Evolutionary conservation across 2,888 invertebrate genomes (phyloP).

Genomic region (Ethmia dodecea): DNA sequence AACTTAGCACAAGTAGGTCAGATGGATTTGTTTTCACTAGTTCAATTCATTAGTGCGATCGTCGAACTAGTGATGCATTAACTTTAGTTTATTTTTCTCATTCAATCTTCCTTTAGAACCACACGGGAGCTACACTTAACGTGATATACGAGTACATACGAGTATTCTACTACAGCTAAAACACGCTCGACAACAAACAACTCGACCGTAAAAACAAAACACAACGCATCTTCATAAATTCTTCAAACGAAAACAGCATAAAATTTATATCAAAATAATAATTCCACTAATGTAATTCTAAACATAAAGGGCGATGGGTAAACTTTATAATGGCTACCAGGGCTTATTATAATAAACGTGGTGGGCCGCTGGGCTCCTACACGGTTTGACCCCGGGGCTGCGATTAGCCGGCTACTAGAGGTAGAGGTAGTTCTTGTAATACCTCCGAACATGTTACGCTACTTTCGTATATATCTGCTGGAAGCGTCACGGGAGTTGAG

Average conservation of each 20-base stretch:
- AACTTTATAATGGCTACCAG: conserved; percentile 55
- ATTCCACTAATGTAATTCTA: background rate
- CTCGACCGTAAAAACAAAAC: no score
- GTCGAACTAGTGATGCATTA: no score
- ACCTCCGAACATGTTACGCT: conserved; percentile 39
- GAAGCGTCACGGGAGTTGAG: conserved; percentile 18
- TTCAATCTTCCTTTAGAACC: no score
- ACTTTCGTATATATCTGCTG: conserved; percentile 21
- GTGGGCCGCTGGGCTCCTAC: conserved; percentile 56
- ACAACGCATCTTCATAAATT: no score
- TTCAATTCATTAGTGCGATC: no score
- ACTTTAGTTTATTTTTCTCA: no score
- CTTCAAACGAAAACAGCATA: background rate
- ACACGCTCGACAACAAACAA: no score
- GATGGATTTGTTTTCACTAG: no score
- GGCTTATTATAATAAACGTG: conserved; percentile 74
- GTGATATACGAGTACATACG: no score
- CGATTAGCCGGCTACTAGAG: conserved; percentile 66
- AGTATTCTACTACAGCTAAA: no score
- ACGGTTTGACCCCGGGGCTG: conserved; percentile 66
- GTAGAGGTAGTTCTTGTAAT: conserved; percentile 41
- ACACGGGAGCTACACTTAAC: no score
- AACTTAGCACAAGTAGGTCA: no score
- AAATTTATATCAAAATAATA: background rate
- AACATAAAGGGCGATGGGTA: conserved; percentile 53